phyloP scores from a whole-genome alignment of 2,888 invertebrate species.

The Noctuana brunneofusca region DNA sequence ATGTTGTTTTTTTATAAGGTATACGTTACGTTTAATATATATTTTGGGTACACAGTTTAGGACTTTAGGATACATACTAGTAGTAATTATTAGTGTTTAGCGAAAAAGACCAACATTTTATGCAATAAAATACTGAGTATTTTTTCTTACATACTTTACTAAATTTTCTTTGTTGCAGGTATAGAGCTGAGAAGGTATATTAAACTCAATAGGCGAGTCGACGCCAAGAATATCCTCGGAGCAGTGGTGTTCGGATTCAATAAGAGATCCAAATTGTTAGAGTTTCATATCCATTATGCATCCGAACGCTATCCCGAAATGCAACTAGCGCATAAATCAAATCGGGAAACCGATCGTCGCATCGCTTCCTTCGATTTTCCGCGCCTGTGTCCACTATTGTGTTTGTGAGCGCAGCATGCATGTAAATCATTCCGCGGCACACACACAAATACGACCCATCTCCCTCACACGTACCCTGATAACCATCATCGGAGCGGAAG shows the following conservation, averaged over 20 bases:
- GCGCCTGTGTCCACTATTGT: conserved; percentile 72
- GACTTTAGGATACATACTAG: too few species aligned
- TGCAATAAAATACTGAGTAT: too few species aligned
- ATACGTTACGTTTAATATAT: too few species aligned
- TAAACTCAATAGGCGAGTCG: conserved; percentile 17
- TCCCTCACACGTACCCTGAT: conserved; percentile 47
- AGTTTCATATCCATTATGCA: conserved; percentile 62
- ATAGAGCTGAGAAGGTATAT: neutral
- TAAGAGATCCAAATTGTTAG: conserved; percentile 40
- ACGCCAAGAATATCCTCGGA: conserved; percentile 26
- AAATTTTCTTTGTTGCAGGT: neutral
- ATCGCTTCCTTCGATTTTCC: conserved; percentile 74
- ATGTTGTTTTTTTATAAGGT: too few species aligned
- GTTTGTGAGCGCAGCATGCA: conserved; percentile 68
- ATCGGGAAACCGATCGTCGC: conserved; percentile 69
- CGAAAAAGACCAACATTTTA: too few species aligned
- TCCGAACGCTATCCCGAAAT: conserved; percentile 45
- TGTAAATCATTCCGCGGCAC: conserved; percentile 63
- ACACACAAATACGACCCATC: conserved; percentile 62
- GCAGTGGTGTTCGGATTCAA: conserved; percentile 35
- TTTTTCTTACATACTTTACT: neutral
- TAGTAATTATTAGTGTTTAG: too few species aligned
- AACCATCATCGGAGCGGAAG: conserved; percentile 43
- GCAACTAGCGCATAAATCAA: conserved; percentile 57
- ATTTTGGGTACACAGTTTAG: too few species aligned